Conservation (phyloP, 2,797 vertebrate species). For the Eidolon dupreanum region DNA sequence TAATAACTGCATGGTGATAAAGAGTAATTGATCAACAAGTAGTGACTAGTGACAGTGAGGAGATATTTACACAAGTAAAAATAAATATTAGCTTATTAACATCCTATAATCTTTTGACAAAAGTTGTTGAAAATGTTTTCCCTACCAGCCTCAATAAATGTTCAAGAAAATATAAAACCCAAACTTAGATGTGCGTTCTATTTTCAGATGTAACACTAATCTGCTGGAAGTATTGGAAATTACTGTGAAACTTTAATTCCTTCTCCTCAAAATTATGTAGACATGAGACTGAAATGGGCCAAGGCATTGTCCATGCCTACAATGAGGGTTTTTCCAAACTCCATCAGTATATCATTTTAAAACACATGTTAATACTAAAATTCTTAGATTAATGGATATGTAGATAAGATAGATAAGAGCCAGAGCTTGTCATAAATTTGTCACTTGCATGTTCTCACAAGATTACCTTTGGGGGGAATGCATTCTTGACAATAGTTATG, state of each 20-base stretch:
- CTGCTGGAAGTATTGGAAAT: not conserved
- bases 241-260: not conserved
- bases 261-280: not conserved
- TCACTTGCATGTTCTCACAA: not conserved
- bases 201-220: not conserved
- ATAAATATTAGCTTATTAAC: not conserved
- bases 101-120: not conserved
- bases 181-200: not conserved
- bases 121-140: slow-evolving; percentile 7
- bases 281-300: not conserved
- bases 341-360: not conserved
- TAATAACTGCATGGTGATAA: slow-evolving; percentile 7
- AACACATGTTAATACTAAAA: not conserved
- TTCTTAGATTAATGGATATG: not conserved
- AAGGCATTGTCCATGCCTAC: not conserved
- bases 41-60: not conserved
- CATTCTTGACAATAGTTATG: not conserved
- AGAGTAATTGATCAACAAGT: not conserved
- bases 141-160: not conserved
- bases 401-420: slow-evolving; percentile 1
- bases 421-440: not conserved
- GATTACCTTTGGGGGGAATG: not conserved
- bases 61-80: not conserved
- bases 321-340: not conserved
- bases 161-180: slow-evolving; percentile 1